A percentile compares a stretch with the other conserved stretches of the same genome.
phyloP scores from a whole-genome alignment of 2,113 vertebrate species.

The Pithys albifrons region DNA sequence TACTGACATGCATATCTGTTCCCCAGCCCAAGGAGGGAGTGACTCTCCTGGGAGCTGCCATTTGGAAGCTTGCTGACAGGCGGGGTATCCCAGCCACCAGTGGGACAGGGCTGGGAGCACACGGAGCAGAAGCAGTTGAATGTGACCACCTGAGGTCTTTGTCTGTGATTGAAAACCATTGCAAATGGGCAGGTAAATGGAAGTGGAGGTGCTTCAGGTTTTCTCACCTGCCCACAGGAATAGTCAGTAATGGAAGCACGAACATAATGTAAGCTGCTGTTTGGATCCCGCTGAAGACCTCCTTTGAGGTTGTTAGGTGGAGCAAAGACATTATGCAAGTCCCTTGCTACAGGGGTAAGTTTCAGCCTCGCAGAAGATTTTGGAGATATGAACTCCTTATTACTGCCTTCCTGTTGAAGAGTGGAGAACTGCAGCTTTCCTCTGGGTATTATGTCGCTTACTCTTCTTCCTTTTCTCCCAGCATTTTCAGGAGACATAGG shows the following conservation, averaged over 20 bases:
- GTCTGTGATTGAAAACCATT: background rate
- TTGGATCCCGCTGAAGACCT: background rate
- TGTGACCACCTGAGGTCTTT: background rate
- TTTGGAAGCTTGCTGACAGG: background rate
- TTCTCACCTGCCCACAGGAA: rapidly evolving
- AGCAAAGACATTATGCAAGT: background rate
- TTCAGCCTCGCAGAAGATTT: background rate
- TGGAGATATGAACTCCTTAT: background rate
- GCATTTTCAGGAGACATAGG: background rate
- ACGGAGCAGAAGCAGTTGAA: rapidly evolving
- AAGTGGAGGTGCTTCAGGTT: background rate
- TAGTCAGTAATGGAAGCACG: background rate
- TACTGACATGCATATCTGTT: rapidly evolving
- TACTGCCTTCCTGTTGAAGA: background rate
- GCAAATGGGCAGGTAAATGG: background rate
- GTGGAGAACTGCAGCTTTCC: background rate
- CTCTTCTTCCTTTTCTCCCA: background rate
- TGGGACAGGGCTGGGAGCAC: background rate
- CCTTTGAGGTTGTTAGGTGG: background rate
- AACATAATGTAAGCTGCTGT: background rate
- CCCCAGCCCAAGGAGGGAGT: background rate
- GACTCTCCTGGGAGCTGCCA: rapidly evolving
- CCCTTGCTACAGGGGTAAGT: background rate
- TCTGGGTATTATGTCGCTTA: background rate
- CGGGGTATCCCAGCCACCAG: rapidly evolving